These are phyloP conservation scores for Gallinago paraguaiae DNA, from an alignment of 2,113 vertebrate genomes.

Conservation along the genomic window DNA sequence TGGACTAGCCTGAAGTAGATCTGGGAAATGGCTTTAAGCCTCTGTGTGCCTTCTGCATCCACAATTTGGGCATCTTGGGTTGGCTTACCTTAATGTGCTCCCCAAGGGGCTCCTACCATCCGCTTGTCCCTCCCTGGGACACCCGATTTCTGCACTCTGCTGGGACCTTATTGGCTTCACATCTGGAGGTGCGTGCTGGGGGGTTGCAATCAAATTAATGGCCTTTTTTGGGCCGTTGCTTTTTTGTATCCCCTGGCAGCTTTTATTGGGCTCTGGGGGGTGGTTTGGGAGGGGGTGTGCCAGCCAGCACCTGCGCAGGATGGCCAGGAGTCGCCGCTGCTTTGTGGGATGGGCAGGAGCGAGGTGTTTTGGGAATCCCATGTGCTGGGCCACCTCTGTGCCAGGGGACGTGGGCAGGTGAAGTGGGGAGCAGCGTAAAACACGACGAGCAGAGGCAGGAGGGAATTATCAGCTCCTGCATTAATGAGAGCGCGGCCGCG, in stretches of 20 bases:
- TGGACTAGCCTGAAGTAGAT: not conserved
- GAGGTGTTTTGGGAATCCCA: rapidly evolving
- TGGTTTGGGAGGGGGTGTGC: not conserved
- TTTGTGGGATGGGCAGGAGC: not conserved
- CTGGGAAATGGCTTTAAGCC: not conserved
- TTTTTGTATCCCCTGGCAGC: not conserved
- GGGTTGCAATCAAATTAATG: not conserved
- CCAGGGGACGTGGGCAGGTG: not conserved
- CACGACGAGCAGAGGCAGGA: rapidly evolving
- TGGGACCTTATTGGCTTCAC: rapidly evolving
- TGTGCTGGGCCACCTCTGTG: not conserved
- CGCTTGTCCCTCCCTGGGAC: not conserved
- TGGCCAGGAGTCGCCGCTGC: not conserved
- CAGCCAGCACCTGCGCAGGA: rapidly evolving
- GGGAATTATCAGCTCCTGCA: not conserved
- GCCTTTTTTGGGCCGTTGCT: not conserved
- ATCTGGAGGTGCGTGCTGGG: not conserved
- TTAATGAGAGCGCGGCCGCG: rapidly evolving
- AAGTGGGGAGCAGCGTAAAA: not conserved
- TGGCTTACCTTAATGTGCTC: not conserved
- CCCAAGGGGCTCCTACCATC: rapidly evolving
- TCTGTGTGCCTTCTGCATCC: not conserved
- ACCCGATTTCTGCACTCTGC: not conserved
- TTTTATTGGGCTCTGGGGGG: not conserved
- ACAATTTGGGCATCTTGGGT: not conserved